phyloP scores from a whole-genome alignment of 2,888 invertebrate genomes.

The Pasiphila rectangulata region DNA sequence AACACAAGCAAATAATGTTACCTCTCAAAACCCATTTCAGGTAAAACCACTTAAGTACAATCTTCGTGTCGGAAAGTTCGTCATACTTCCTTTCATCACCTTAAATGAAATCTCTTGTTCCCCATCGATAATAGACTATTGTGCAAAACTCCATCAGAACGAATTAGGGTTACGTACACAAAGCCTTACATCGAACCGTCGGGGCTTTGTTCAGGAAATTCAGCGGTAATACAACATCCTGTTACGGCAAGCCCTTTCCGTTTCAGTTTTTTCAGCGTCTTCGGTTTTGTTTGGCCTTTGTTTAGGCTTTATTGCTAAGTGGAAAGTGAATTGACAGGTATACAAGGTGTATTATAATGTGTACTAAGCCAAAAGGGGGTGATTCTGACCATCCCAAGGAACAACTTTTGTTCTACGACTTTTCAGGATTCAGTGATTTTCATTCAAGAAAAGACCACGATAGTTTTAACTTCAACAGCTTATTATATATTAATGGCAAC shows the following conservation, averaged over 20 bases:
- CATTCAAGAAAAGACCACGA: no score
- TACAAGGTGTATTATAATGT: neutral
- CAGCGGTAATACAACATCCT: slow-evolving; percentile 57
- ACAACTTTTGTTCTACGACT: no score
- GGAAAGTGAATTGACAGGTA: slow-evolving; percentile 17
- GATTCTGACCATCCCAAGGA: no score
- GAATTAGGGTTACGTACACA: slow-evolving; percentile 50
- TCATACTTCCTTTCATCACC: slow-evolving; percentile 10
- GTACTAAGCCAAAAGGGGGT: no score
- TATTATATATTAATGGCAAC: no score
- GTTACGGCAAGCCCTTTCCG: slow-evolving; percentile 32
- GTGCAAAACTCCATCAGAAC: slow-evolving; percentile 44
- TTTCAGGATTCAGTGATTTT: no score
- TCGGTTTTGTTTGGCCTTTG: slow-evolving; percentile 27
- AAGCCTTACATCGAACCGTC: slow-evolving; percentile 32
- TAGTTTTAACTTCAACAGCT: no score
- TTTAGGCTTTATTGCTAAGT: slow-evolving; percentile 27
- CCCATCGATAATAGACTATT: slow-evolving; percentile 28
- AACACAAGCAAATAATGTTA: no score
- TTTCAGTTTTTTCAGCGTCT: slow-evolving; percentile 26
- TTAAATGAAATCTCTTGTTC: slow-evolving; percentile 19
- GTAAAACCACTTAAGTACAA: no score
- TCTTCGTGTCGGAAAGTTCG: no score
- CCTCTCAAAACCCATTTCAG: no score
- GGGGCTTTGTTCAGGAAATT: slow-evolving; percentile 51